Percentiles rank a stretch among this genome's conserved stretches.
phyloP scores from a whole-genome alignment of 1,140 invertebrate species.

The Argopecten irradians region DNA sequence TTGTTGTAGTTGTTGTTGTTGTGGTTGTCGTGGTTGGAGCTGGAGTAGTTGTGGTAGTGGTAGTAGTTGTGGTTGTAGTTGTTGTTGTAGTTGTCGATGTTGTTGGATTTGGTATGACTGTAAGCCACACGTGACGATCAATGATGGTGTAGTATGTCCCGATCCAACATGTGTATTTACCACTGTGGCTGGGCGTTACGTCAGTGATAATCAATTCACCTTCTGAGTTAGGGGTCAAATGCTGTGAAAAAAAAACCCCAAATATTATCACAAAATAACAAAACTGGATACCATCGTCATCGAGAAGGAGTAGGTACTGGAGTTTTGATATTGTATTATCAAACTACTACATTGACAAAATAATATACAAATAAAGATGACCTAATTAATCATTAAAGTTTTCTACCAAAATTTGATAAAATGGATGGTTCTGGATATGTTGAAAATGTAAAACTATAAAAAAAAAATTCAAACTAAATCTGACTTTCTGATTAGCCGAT shows the following conservation, averaged over 20 bases:
- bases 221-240: neutral
- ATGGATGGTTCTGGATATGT: too few species aligned
- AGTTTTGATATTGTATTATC: too few species aligned
- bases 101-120: conserved; percentile 39
- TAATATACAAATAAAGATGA: too few species aligned
- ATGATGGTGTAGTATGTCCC: conserved; percentile 47
- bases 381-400: too few species aligned
- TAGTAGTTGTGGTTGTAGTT: conserved; percentile 26
- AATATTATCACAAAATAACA: neutral
- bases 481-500: too few species aligned
- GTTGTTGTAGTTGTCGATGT: conserved; percentile 45
- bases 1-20: conserved; percentile 39
- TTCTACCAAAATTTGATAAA: too few species aligned
- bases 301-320: too few species aligned
- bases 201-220: conserved; percentile 35
- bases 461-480: too few species aligned
- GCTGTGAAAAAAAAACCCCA: neutral
- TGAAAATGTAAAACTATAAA: too few species aligned
- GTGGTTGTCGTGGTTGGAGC: conserved; percentile 36
- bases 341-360: too few species aligned
- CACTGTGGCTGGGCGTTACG: conserved; percentile 30
- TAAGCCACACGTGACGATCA: conserved; percentile 43
- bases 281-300: too few species aligned
- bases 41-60: conserved; percentile 37
- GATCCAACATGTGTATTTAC: conserved; percentile 47